Evolutionary conservation across 2,113 vertebrate species (phyloP).

Genomic region (Paracanthobrama guichenoti): DNA sequence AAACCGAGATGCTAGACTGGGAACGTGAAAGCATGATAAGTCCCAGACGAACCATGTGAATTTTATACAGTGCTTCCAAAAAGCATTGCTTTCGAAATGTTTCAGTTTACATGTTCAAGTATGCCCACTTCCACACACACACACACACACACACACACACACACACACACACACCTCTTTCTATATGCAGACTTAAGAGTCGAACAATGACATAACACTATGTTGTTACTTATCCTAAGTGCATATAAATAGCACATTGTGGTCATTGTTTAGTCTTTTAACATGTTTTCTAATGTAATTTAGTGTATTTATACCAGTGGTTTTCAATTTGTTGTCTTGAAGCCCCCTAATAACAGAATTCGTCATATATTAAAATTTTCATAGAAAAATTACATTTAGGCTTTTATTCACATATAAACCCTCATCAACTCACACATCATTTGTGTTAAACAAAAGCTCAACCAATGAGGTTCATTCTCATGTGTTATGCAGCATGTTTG

Average conservation of each 20-base stretch:
- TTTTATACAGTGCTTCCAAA: not conserved
- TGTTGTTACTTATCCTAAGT: not conserved
- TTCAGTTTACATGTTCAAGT: constrained; percentile 24
- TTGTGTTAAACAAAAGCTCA: too few relatives aligned
- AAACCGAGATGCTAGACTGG: constrained; percentile 1
- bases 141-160: not conserved
- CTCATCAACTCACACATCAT: too few relatives aligned
- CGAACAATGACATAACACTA: not conserved
- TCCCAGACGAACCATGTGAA: constrained; percentile 9
- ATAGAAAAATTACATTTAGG: too few relatives aligned
- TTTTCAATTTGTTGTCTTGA: not conserved
- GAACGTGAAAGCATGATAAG: constrained; percentile 6
- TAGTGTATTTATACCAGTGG: not conserved
- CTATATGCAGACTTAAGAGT: not conserved
- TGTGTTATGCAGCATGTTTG: too few relatives aligned
- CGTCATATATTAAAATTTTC: too few relatives aligned
- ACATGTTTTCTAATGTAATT: not conserved
- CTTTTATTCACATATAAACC: too few relatives aligned
- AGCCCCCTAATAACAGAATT: too few relatives aligned
- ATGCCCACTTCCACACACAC: constrained; percentile 20
- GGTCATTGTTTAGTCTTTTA: not conserved
- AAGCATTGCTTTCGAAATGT: constrained; percentile 6
- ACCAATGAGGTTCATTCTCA: too few relatives aligned
- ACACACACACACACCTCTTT: not conserved
- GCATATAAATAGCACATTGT: not conserved